Evolutionary conservation across 2,797 vertebrate species (phyloP).

Genomic region (Lateolabrax maculatus): DNA sequence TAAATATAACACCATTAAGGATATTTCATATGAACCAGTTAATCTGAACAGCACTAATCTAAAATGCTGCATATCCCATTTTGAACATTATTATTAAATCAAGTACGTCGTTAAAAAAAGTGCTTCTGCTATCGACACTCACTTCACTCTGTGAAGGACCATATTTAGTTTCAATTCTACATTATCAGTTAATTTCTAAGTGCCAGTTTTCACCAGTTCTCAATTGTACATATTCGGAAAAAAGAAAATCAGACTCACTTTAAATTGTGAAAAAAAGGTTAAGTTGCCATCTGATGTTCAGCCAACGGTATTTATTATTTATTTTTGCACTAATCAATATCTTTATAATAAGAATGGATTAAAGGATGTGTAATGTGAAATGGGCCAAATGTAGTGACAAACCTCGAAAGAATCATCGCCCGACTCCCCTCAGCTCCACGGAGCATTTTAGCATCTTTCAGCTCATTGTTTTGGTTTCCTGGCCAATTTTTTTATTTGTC

Average conservation of each 20-base stretch:
- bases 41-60: conserved; percentile 19
- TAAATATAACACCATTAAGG: not conserved
- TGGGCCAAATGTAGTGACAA: no score
- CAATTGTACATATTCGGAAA: conserved; percentile 10
- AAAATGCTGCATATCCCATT: conserved; percentile 2
- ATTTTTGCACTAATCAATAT: no score
- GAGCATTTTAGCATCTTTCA: no score
- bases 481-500: no score
- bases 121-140: conserved; percentile 27
- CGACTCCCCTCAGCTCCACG: no score
- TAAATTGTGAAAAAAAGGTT: not conserved
- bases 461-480: no score
- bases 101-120: conserved; percentile 56
- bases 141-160: conserved; percentile 46
- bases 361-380: no score
- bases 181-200: conserved; percentile 46
- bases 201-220: conserved; percentile 32
- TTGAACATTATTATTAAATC: conserved; percentile 47
- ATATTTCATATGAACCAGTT: not conserved
- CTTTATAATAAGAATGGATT: no score
- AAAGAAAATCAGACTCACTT: conserved; percentile 12
- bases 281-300: not conserved
- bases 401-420: no score
- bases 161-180: conserved; percentile 48
- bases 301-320: no score